A percentile compares a stretch with the other conserved stretches of the same genome.
These are phyloP conservation scores for Stratiomys singularior DNA, from an alignment of 2,888 invertebrate species.

Conservation along the genomic window DNA sequence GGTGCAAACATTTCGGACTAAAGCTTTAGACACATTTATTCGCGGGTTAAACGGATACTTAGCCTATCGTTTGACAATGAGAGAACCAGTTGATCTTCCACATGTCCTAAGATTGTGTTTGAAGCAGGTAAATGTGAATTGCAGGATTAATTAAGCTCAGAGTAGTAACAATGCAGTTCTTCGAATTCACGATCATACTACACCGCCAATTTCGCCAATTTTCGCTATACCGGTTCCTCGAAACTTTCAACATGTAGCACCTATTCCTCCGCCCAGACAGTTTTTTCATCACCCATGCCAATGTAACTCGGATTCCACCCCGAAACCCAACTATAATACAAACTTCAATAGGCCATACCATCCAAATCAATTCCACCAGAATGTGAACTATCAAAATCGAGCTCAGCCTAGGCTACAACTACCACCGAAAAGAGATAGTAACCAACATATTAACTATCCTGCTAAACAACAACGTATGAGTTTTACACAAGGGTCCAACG, in stretches of 20 bases:
- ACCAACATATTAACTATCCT: too few species aligned
- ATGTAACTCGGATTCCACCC: neutral
- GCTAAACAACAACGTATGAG: too few species aligned
- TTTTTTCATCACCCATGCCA: neutral
- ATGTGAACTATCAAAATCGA: neutral
- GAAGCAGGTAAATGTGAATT: slow-evolving; percentile 41
- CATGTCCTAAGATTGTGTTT: too few species aligned
- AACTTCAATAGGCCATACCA: neutral
- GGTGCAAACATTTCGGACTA: slow-evolving; percentile 6
- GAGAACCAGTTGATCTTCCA: slow-evolving; percentile 38
- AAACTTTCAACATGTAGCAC: neutral
- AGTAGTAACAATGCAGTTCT: too few species aligned
- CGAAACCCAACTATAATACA: neutral
- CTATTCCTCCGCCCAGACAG: slow-evolving; percentile 43
- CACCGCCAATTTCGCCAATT: slow-evolving; percentile 1
- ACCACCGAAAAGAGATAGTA: too few species aligned
- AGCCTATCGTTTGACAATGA: slow-evolving; percentile 27
- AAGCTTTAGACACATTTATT: slow-evolving; percentile 46
- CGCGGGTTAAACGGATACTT: slow-evolving; percentile 44
- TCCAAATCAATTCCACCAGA: neutral
- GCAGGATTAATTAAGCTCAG: slow-evolving; percentile 37
- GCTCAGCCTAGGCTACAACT: too few species aligned
- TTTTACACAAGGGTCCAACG: too few species aligned
- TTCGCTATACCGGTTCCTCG: neutral
- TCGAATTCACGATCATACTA: neutral